Base-by-base conservation (phyloP, 2,113 vertebrate genomes). In the Sebastes fasciatus region DNA sequence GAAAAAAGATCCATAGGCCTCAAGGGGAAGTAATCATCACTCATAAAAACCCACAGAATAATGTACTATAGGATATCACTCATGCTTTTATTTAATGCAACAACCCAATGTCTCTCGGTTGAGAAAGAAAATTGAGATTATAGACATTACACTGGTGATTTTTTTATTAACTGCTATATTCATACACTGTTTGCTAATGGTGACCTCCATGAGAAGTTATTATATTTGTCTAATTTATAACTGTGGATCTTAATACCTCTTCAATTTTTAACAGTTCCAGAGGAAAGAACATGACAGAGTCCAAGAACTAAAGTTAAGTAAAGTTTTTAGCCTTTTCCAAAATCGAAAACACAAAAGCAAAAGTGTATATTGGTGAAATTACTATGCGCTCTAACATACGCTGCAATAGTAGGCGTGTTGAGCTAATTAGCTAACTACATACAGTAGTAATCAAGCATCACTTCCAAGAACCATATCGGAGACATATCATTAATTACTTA, bases 1-100 rank as follows among this genome's bases (percentile, higher is more conserved):
- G 76, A 84, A 70, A 34, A 45, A 67, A 70, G 64, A 87, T 74
- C 68, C n/a, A 34, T 46, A 40, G 42, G 66, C 68, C 60, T n/a
- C 49, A 6, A 8, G 54, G 54, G 45, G 21, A 74, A 82, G 40
- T 76, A 34, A 63, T 80, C 72, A 84, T 91, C 55, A 83, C 70
- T 61, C 71, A 76, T 76, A 46, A 61, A 34, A 65, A 82, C 12
- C 40, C 54, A 19, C 13, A 74, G 54, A 60, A 62, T 67, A 69
- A 75, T 63, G 12, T 60, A 65, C 52, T 10, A 1, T 42, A 46
- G 46, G 5, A 58, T 78, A 69, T 75, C 45, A 78, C 34, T 72
- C 40, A 48, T 64, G 16, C 43, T 80, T 74, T 77, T 77, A 72
- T 69, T 66, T 49, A 9, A 54, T 81, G 42, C 52, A 83, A 52